A percentile compares a stretch with the other conserved stretches of the same genome.
These are phyloP conservation scores for Scortum barcoo DNA, from an alignment of 2,113 vertebrate species.

Conservation along the genomic window DNA sequence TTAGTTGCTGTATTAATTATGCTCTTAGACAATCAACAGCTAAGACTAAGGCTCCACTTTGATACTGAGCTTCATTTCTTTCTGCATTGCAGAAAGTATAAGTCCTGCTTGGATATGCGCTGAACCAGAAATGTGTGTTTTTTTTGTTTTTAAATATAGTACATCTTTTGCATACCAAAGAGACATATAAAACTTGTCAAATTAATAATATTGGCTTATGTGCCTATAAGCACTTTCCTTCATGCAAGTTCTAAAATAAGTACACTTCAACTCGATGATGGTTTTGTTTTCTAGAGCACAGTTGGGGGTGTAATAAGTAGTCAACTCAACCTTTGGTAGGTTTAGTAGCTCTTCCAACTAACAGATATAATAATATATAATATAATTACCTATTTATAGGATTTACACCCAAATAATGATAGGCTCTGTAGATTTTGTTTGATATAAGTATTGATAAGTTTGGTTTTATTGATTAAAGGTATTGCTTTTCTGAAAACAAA, in stretches of 20 bases:
- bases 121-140: slow-evolving; percentile 49
- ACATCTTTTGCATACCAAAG: slow-evolving; percentile 75
- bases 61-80: slow-evolving; percentile 70
- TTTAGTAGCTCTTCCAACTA: neutral
- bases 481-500: neutral
- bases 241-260: slow-evolving; percentile 42
- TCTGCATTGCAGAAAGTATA: slow-evolving; percentile 52
- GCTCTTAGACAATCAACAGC: slow-evolving; percentile 80
- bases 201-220: slow-evolving; percentile 63
- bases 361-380: no score
- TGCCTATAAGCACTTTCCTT: slow-evolving; percentile 48
- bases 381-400: neutral
- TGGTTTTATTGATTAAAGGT: no score
- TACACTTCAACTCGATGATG: slow-evolving; percentile 43
- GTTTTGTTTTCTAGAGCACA: slow-evolving; percentile 45
- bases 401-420: neutral
- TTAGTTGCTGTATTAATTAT: slow-evolving; percentile 80
- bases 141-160: slow-evolving; percentile 74
- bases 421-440: neutral
- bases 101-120: slow-evolving; percentile 59
- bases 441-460: no score
- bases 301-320: slow-evolving; percentile 19
- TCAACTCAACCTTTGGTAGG: neutral
- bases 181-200: slow-evolving; percentile 70
- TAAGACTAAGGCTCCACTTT: slow-evolving; percentile 76